Conservation (phyloP, 2,797 vertebrate species). For the Spheniscus humboldti region DNA sequence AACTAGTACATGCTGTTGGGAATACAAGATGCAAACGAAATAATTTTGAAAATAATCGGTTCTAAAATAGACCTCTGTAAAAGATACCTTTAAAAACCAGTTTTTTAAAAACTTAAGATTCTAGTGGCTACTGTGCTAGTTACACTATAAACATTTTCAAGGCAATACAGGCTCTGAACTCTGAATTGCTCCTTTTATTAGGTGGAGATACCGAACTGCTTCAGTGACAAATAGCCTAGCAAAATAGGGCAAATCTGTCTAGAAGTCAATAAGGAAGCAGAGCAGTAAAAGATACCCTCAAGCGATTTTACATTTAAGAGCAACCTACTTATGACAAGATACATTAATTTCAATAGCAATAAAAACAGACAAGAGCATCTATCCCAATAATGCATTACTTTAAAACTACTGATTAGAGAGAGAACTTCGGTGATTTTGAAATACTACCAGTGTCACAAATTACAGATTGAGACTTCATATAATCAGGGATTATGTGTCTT, state of each 20-base stretch:
- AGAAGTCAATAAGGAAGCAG: conserved; percentile 76
- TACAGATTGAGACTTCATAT: conserved; percentile 48
- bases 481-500: conserved; percentile 65
- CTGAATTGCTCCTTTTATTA: conserved; percentile 68
- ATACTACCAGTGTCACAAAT: conserved; percentile 26
- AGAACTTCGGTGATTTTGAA: conserved; percentile 36
- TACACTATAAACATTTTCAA: conserved; percentile 13
- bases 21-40: neutral
- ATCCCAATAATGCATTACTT: conserved; percentile 26
- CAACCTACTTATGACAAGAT: conserved; percentile 91
- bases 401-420: conserved; percentile 25
- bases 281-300: conserved; percentile 75
- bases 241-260: conserved; percentile 73
- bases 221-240: conserved; percentile 65
- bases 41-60: neutral
- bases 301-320: conserved; percentile 80
- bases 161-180: conserved; percentile 2
- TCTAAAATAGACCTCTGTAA: neutral
- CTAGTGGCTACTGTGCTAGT: neutral
- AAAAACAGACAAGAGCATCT: conserved; percentile 65
- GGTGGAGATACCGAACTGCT: conserved; percentile 64
- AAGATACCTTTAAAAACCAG: neutral
- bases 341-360: conserved; percentile 82
- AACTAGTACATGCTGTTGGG: neutral
- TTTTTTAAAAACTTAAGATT: neutral